Base-by-base conservation (phyloP, 2,113 vertebrate genomes). In the Neogobius melanostomus region DNA sequence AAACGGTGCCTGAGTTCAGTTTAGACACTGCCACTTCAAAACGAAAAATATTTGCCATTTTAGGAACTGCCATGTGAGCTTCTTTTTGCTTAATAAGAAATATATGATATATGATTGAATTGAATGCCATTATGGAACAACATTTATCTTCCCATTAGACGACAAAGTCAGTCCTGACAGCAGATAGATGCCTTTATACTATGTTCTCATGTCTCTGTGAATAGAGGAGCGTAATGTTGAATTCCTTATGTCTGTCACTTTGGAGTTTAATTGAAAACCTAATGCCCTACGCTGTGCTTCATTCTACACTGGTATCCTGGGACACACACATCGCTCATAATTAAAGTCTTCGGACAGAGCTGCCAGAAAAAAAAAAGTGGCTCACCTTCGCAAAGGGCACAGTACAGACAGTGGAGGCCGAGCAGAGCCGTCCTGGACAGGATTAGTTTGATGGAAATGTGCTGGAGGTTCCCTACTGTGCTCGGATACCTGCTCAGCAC, bases 371-470 rank as follows among this genome's bases (percentile, higher is more conserved):
- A 89, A 87, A 87, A 83, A 36, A 36, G 85, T 64, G 59, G 52
- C 71, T 89, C 80, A 88, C 86, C 86, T 89, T 90, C 82, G 72
- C 57, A 89, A 84, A 89, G 85, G 87, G 79, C 81, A 88, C 61
- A 60, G 83, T 74, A 76, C 80, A 81, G 81, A 82, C 79, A 75
- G 12, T 6, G 44, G 72, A 70, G 69, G 77, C 56, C 12, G 51
- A 79, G 80, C 76, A 72, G 74, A 76, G 72, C 75, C 65, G 71
- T 57, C 69, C 9, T 17, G 64, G 62, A 53, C 65, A 80, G 70
- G 75, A 83, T 87, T 82, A 83, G 74, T 53, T n/a, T n/a, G 68
- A 77, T 78, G 84, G 76, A 82, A 82, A 74, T 83, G 61, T 48
- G 65, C 54, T 66, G 64, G 68, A 68, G 79, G 77, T 60, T 68